These are phyloP conservation scores for Strigamia transsilvanica DNA, from an alignment of 2,888 invertebrate genomes.

Conservation along the genomic window DNA sequence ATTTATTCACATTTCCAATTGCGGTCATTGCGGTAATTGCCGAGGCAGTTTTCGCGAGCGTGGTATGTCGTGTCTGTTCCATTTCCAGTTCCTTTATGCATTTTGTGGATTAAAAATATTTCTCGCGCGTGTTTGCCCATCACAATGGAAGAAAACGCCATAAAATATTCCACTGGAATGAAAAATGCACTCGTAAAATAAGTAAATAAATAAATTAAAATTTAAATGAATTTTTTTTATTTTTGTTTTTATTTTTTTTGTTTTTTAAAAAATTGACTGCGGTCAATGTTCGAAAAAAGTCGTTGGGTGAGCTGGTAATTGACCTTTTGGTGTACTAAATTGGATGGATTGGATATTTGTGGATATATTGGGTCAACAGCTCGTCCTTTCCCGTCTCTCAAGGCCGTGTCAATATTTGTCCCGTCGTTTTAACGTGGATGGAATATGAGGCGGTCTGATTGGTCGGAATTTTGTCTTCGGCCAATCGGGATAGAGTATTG, in stretches of 20 bases:
- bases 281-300: conserved; percentile 24
- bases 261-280: not conserved
- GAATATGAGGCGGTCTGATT: not conserved
- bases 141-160: not conserved
- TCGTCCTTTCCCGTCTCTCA: not conserved
- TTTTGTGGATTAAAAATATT: not conserved
- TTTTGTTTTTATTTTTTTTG: not conserved
- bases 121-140: not conserved
- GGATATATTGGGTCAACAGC: conserved; percentile 1
- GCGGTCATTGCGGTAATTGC: not conserved
- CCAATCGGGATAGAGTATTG: not conserved
- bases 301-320: not conserved
- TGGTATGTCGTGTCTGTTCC: not conserved
- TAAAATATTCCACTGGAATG: not conserved
- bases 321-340: conserved; percentile 11
- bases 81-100: conserved; percentile 35
- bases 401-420: not conserved
- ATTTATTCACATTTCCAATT: not conserved
- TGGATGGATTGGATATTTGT: not conserved
- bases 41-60: not conserved
- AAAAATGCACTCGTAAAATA: not conserved
- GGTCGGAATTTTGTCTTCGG: not conserved
- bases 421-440: not conserved
- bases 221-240: not conserved
- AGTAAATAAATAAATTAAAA: not conserved